A percentile compares a stretch with the other conserved stretches of the same genome.
Evolutionary conservation across 1,140 invertebrate species (phyloP).

Genomic region (Ostrea edulis): DNA sequence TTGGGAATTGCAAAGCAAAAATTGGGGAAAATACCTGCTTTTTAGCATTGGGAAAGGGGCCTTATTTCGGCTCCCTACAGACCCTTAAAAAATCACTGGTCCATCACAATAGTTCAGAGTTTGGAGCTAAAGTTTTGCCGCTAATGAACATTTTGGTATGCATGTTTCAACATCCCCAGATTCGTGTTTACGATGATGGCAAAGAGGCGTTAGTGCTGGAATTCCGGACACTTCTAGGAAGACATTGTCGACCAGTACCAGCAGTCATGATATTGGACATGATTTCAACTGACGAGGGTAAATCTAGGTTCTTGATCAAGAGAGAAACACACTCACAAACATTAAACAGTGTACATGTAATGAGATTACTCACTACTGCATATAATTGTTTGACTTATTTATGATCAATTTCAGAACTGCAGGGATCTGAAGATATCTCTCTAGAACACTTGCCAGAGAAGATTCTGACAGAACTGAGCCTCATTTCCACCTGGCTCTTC

Average conservation of each 20-base stretch:
- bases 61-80: too few species aligned
- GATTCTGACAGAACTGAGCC: constrained; percentile 86
- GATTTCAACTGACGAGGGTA: constrained; percentile 91
- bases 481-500: constrained; percentile 91
- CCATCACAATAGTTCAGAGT: too few species aligned
- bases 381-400: neutral
- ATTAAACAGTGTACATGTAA: too few species aligned
- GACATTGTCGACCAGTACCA: constrained; percentile 92
- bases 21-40: too few species aligned
- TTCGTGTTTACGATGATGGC: constrained; percentile 86
- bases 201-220: constrained; percentile 89
- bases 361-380: too few species aligned
- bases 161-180: constrained; percentile 78
- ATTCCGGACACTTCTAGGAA: constrained; percentile 91
- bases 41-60: too few species aligned
- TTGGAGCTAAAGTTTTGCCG: too few species aligned
- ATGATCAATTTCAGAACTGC: constrained; percentile 62
- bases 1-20: too few species aligned
- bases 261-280: constrained; percentile 92
- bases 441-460: constrained; percentile 83
- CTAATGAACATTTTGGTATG: too few species aligned
- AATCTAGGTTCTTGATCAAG: neutral
- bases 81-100: too few species aligned
- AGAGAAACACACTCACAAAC: too few species aligned
- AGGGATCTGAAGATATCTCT: constrained; percentile 65